Evolutionary conservation across 2,888 invertebrate species (phyloP).

Genomic region (Eurois occulta): DNA sequence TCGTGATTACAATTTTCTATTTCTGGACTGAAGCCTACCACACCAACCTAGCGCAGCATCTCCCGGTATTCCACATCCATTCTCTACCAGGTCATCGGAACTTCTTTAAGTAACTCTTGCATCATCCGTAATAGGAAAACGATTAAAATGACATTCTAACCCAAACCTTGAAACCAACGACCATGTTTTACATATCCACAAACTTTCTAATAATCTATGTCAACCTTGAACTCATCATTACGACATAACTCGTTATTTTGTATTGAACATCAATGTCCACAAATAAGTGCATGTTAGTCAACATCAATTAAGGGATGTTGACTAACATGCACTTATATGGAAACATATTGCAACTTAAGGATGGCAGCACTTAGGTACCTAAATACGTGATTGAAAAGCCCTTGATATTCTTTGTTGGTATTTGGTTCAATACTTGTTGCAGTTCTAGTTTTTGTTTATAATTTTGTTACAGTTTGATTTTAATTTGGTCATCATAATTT

Average conservation of each 20-base stretch:
- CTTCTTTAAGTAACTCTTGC: not conserved
- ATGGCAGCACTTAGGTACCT: not conserved
- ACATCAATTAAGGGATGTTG: not conserved
- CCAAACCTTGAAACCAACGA: slow-evolving; percentile 27
- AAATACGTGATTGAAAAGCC: too few relatives aligned
- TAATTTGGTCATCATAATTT: not conserved
- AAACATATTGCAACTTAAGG: not conserved
- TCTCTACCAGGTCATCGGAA: not conserved
- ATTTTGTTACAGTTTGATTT: not conserved
- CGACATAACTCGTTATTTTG: not conserved
- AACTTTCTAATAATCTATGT: slow-evolving; percentile 8
- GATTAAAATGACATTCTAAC: not conserved
- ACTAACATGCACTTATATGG: slow-evolving; percentile 1
- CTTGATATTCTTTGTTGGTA: slow-evolving; percentile 20
- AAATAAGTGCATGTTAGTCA: too few relatives aligned
- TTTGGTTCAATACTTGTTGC: not conserved
- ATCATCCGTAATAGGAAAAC: not conserved
- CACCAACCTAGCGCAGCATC: not conserved
- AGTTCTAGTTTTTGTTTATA: not conserved
- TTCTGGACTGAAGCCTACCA: not conserved
- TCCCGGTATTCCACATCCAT: not conserved
- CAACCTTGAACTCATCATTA: slow-evolving; percentile 40
- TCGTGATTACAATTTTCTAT: not conserved
- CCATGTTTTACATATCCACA: not conserved
- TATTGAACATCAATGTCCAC: slow-evolving; percentile 16